These are phyloP conservation scores for Ectemnius cavifrons DNA, from an alignment of 2,888 invertebrate genomes.

Conservation along the genomic window DNA sequence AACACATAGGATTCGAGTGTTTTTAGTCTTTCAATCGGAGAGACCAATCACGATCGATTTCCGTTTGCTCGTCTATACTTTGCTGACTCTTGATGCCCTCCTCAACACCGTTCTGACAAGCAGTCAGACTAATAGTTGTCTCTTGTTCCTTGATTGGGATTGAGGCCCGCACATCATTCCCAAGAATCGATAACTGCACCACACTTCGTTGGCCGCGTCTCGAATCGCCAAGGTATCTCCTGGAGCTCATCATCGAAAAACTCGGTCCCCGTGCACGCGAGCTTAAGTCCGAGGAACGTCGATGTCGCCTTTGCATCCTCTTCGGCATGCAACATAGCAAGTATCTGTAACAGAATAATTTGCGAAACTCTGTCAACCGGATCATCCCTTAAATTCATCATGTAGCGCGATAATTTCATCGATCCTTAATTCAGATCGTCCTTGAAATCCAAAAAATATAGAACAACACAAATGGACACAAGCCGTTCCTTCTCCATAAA, in stretches of 20 bases:
- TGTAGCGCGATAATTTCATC: not conserved
- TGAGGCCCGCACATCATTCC: conserved; percentile 27
- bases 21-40: not conserved
- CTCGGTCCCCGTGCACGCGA: conserved; percentile 69
- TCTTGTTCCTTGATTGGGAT: conserved; percentile 66
- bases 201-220: conserved; percentile 65
- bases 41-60: conserved; percentile 22
- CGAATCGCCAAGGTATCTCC: conserved; percentile 62
- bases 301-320: conserved; percentile 36
- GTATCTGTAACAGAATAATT: conserved; percentile 59
- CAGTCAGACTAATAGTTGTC: conserved; percentile 65
- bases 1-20: too few relatives aligned
- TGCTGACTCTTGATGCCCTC: conserved; percentile 33
- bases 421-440: not conserved
- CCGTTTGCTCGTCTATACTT: conserved; percentile 25
- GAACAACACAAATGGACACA: not conserved
- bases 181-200: conserved; percentile 58
- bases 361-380: not conserved
- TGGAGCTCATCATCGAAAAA: conserved; percentile 68
- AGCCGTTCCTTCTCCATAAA: not conserved
- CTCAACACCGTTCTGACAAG: conserved; percentile 66
- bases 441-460: not conserved
- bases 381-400: not conserved
- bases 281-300: conserved; percentile 62
- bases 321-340: conserved; percentile 59